A percentile compares a stretch with the other conserved stretches of the same genome.
These are phyloP conservation scores for Mylabris sibirica DNA, from an alignment of 2,888 invertebrate species.

Conservation along the genomic window DNA sequence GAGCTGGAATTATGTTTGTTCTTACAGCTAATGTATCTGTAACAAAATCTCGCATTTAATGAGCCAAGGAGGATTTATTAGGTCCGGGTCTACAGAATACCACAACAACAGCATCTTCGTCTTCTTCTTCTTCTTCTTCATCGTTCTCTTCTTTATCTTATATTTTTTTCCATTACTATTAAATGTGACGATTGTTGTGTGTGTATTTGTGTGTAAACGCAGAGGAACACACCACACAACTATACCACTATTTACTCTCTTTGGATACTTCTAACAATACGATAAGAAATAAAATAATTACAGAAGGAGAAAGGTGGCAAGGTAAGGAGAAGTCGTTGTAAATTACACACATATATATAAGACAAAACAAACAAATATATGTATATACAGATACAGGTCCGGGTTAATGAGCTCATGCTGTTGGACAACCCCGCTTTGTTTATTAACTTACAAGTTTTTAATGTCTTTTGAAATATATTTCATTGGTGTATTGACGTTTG, in stretches of 20 bases:
- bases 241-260: neutral
- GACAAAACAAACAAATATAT: conserved; percentile 5
- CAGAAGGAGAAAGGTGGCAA: conserved; percentile 37
- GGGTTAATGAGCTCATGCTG: conserved; percentile 55
- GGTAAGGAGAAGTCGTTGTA: conserved; percentile 39
- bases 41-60: conserved; percentile 59
- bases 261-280: conserved; percentile 30
- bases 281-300: conserved; percentile 53
- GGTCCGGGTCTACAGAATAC: conserved; percentile 28
- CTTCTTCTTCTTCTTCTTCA: neutral
- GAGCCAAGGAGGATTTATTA: conserved; percentile 53
- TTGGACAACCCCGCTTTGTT: conserved; percentile 54
- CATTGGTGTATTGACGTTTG: neutral
- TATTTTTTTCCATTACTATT: conserved; percentile 2
- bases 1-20: conserved; percentile 58
- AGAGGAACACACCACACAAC: neutral
- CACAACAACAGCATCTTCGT: neutral
- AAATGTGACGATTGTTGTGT: conserved; percentile 13
- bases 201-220: neutral
- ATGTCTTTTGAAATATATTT: conserved; percentile 21
- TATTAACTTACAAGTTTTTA: conserved; percentile 49
- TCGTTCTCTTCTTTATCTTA: neutral
- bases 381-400: conserved; percentile 35
- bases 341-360: conserved; percentile 41
- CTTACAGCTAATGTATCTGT: conserved; percentile 59